Percentiles rank a stretch among this genome's conserved stretches.
phyloP scores from a whole-genome alignment of 2,888 invertebrate species.

The Embidobia sp. region DNA sequence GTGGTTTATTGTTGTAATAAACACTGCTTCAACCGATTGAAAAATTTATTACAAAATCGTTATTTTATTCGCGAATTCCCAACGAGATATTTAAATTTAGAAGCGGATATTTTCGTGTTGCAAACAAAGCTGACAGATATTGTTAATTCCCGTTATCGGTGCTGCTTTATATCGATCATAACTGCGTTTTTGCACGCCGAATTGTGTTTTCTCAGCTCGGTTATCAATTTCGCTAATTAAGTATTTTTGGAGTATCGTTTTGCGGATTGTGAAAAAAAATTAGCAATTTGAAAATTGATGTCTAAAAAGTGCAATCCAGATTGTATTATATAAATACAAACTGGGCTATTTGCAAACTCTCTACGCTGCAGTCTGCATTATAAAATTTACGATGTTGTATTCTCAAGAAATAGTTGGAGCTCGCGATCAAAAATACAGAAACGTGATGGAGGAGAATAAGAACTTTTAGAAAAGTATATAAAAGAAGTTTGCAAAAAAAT shows the following conservation, averaged over 20 bases:
- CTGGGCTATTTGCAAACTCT: constrained; percentile 8
- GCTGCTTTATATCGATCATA: no score
- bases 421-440: constrained; percentile 7
- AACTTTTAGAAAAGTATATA: not conserved
- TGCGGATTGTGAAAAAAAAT: not conserved
- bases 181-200: not conserved
- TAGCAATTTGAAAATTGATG: constrained; percentile 2
- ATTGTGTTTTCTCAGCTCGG: not conserved
- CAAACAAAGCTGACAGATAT: no score
- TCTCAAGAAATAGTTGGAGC: not conserved
- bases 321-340: constrained; percentile 16
- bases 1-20: constrained; percentile 5
- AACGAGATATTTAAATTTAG: no score
- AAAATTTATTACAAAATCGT: no score
- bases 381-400: constrained; percentile 11
- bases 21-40: no score
- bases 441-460: not conserved
- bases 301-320: not conserved
- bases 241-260: not conserved
- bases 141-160: no score
- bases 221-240: not conserved
- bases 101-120: no score
- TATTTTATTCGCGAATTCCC: no score
- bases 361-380: not conserved
- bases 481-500: no score